Conservation (phyloP, 2,888 invertebrate species). For the Opisthograptis luteolata region DNA sequence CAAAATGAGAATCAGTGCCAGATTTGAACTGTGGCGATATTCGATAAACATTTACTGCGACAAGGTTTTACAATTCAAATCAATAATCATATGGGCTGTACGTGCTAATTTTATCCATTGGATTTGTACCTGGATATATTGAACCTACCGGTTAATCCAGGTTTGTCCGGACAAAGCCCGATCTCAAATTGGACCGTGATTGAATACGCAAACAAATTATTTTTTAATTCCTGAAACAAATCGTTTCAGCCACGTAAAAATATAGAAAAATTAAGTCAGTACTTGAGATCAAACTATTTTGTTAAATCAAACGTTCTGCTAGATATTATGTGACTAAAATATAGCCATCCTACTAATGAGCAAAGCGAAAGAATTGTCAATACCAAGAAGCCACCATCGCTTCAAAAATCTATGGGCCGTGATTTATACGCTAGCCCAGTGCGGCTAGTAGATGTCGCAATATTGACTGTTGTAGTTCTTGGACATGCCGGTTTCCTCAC, state of each 20-base stretch:
- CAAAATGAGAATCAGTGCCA: background rate
- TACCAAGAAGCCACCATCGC: no score
- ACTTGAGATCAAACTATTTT: background rate
- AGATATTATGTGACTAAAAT: no score
- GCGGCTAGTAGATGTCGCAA: no score
- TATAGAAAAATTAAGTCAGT: background rate
- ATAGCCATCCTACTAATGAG: no score
- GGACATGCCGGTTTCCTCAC: no score
- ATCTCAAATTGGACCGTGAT: conserved; percentile 12
- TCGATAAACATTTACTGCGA: background rate
- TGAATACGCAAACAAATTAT: conserved; percentile 19
- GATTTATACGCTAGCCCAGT: no score
- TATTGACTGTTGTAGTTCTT: no score
- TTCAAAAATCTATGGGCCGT: no score
- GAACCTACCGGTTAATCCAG: conserved; percentile 1
- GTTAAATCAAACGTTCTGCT: background rate
- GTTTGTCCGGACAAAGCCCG: conserved; percentile 4
- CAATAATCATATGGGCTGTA: background rate
- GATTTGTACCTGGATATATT: conserved; percentile 3
- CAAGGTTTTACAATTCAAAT: background rate
- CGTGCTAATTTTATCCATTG: background rate
- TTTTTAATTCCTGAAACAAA: conserved; percentile 10
- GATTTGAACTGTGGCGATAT: background rate
- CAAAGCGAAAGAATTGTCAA: no score
- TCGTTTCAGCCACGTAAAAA: background rate